Evolutionary conservation across 2,113 vertebrate genomes (phyloP), one percentile per base, ranked within the genome.

Genomic region (Microcebus griseorufus): DNA sequence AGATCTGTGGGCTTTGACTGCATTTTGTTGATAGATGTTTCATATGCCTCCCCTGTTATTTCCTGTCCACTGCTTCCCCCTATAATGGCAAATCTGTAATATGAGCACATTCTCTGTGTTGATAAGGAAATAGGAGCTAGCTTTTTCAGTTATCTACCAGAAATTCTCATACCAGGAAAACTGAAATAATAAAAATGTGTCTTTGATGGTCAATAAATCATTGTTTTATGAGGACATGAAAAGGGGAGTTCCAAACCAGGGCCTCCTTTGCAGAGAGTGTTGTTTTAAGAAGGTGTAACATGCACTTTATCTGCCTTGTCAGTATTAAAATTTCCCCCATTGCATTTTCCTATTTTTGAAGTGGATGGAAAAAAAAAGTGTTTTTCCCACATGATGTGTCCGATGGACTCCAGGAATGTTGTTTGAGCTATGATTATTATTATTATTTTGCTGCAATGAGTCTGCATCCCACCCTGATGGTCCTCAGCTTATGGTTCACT

Each of bases 201-300:
- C 79, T 96, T 76, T 55, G 70, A 84, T 93, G 86, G 97, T 95
- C 93, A 86, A 55, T 97, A 93, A 97, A 95, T 97, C 94, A 92
- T 90, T 76, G 86, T 94, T 97, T 97, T 96, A 97, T 95, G 98
- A 88, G 94, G 80, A 76, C 89, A 73, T 67, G 90, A n/a, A 89
- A 90, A 98, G 97, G 97, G 98, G 95, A 98, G 96, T 98, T 97
- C 98, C 97, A 95, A 80, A 8, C 37, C 87, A 65, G 78, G 34
- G 62, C 76, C 93, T 96, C 64, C 90, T 95, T 42, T 88, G 51
- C 67, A 27, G 45, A 62, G 60, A 58, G 34, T 93, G 79, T 84
- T 96, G 95, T 97, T 97, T 85, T 78, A 95, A 95, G 95, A 88
- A 95, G 95, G 80, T 48, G n/a, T 67, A 76, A 20, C 22, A 3